phyloP scores from a whole-genome alignment of 1,140 invertebrate genomes.

The Rhizoglyphus robini region DNA sequence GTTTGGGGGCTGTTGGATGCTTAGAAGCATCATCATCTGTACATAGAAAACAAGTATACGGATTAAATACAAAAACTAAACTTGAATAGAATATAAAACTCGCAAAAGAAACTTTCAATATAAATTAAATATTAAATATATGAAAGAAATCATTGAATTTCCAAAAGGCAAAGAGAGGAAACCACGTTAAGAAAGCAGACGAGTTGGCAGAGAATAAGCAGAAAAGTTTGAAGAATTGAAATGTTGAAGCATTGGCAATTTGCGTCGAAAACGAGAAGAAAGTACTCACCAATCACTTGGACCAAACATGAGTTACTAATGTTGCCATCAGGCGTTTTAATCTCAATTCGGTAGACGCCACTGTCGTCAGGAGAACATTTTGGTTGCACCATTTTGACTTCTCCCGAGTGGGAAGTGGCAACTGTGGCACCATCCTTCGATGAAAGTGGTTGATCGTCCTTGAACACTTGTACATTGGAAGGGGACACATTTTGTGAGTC shows the following conservation, averaged over 20 bases:
- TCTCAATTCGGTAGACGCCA: constrained; percentile 9
- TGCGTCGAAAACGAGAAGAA: not conserved
- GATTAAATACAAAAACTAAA: too few relatives aligned
- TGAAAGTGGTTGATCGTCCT: not conserved
- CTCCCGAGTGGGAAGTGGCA: not conserved
- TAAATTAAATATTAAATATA: not conserved
- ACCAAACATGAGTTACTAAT: not conserved
- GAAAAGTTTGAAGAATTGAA: not conserved
- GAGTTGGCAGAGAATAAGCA: not conserved
- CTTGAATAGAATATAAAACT: not conserved
- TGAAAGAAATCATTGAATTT: not conserved
- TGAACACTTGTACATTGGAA: not conserved
- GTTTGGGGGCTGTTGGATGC: not conserved
- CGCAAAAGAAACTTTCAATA: not conserved
- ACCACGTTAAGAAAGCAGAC: not conserved
- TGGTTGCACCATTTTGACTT: not conserved
- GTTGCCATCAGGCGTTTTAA: not conserved
- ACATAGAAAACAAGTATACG: too few relatives aligned
- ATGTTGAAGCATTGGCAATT: not conserved
- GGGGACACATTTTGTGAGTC: not conserved
- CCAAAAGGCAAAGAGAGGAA: not conserved
- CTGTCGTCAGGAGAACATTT: not conserved
- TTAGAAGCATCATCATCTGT: not conserved
- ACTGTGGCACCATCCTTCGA: not conserved
- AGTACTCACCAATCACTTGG: not conserved